Conservation (phyloP, 2,888 invertebrate genomes). For the Slavum lentiscoides region DNA sequence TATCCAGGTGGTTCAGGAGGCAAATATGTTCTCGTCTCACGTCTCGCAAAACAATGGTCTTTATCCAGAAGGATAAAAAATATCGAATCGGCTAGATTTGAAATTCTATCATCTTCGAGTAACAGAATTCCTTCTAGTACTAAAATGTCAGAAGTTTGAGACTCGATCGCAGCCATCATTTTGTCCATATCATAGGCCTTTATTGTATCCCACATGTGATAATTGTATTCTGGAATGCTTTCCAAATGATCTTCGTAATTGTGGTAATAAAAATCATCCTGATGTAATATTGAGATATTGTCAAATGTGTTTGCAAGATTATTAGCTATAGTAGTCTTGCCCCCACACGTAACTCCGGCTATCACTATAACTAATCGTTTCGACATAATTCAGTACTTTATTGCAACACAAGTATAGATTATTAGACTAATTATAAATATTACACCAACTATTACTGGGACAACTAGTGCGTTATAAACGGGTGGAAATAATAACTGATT, state of each 20-base stretch:
- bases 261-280: slow-evolving; percentile 76
- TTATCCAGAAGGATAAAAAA: slow-evolving; percentile 51
- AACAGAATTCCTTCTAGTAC: slow-evolving; percentile 53
- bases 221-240: slow-evolving; percentile 68
- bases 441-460: slow-evolving; percentile 67
- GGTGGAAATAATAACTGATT: slow-evolving; percentile 65
- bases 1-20: slow-evolving; percentile 51
- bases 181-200: slow-evolving; percentile 72
- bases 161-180: slow-evolving; percentile 63
- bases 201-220: slow-evolving; percentile 76
- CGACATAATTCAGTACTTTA: slow-evolving; percentile 53
- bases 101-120: slow-evolving; percentile 39
- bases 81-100: slow-evolving; percentile 26
- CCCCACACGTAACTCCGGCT: slow-evolving; percentile 81
- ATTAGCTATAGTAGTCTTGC: slow-evolving; percentile 75
- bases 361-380: slow-evolving; percentile 67
- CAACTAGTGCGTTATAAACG: slow-evolving; percentile 66
- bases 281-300: slow-evolving; percentile 65
- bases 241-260: slow-evolving; percentile 70
- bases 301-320: slow-evolving; percentile 63
- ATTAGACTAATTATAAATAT: slow-evolving; percentile 70
- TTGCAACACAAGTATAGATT: slow-evolving; percentile 62
- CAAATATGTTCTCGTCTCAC: slow-evolving; percentile 47
- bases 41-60: slow-evolving; percentile 38
- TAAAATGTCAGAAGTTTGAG: slow-evolving; percentile 40